phyloP scores from a whole-genome alignment of 2,797 vertebrate species.

The Pipistrellus pipistrellus region DNA sequence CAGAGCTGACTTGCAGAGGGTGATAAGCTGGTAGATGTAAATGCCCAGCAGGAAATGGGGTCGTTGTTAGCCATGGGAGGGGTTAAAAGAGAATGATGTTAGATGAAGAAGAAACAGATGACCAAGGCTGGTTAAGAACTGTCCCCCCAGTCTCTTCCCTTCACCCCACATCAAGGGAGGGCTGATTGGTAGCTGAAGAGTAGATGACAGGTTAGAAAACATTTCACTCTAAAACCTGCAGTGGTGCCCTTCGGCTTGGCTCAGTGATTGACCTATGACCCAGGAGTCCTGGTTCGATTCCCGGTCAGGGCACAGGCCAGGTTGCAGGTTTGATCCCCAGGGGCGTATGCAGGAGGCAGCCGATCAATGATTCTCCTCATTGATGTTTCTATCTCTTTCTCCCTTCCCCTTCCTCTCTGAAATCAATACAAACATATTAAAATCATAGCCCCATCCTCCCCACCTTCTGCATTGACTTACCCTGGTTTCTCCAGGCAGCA shows the following conservation, averaged over 20 bases:
- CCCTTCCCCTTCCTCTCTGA: neutral
- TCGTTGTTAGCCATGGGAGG: rapidly evolving
- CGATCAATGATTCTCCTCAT: neutral
- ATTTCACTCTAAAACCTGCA: neutral
- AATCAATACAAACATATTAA: neutral
- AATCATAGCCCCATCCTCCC: neutral
- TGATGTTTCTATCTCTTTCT: neutral
- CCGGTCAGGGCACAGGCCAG: neutral
- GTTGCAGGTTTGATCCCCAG: neutral
- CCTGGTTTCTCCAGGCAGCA: rapidly evolving
- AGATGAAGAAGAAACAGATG: neutral
- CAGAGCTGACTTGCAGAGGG: neutral
- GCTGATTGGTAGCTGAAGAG: neutral
- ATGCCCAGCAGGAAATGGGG: neutral
- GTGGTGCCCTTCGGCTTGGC: neutral
- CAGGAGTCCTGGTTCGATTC: neutral
- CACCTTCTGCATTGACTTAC: neutral
- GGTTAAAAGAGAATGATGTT: neutral
- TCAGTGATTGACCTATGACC: neutral
- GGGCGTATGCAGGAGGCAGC: neutral
- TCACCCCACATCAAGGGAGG: neutral
- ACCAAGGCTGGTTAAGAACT: neutral
- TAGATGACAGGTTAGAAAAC: neutral
- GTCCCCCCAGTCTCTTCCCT: neutral
- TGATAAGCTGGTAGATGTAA: rapidly evolving